A percentile compares a stretch with the other conserved stretches of the same genome.
Conservation (phyloP, 2,113 vertebrate genomes). For the Motacilla tschutschensis region DNA sequence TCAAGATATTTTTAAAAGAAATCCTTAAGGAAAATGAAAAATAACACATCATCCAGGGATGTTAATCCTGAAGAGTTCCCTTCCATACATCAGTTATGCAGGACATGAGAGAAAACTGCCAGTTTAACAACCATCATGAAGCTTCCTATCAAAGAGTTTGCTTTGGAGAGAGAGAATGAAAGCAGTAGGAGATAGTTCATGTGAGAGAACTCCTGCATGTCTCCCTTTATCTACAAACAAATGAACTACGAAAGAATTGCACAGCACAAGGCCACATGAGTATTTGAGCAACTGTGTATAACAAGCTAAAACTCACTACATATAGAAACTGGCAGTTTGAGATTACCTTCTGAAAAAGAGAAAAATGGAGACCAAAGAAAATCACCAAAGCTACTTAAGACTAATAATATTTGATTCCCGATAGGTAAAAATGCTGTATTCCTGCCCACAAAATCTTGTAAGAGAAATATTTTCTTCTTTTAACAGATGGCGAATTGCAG, state of each 20-base stretch:
- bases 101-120: background rate
- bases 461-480: background rate
- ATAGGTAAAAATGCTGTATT: background rate
- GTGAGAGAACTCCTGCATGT: accelerated
- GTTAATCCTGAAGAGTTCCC: background rate
- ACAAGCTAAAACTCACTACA: background rate
- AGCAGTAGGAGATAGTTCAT: background rate
- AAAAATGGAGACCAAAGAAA: background rate
- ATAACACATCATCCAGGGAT: background rate
- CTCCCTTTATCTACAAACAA: background rate
- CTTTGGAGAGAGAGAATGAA: background rate
- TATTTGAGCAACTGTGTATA: background rate
- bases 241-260: background rate
- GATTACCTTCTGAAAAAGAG: background rate
- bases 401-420: background rate
- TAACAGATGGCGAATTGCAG: background rate
- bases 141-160: background rate
- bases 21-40: background rate
- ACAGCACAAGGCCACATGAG: background rate
- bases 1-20: background rate
- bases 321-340: background rate
- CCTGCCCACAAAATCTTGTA: background rate
- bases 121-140: background rate
- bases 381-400: background rate
- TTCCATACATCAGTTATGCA: background rate